These are phyloP conservation scores for Vespertilio murinus DNA, from an alignment of 2,797 vertebrate species.

Conservation along the genomic window DNA sequence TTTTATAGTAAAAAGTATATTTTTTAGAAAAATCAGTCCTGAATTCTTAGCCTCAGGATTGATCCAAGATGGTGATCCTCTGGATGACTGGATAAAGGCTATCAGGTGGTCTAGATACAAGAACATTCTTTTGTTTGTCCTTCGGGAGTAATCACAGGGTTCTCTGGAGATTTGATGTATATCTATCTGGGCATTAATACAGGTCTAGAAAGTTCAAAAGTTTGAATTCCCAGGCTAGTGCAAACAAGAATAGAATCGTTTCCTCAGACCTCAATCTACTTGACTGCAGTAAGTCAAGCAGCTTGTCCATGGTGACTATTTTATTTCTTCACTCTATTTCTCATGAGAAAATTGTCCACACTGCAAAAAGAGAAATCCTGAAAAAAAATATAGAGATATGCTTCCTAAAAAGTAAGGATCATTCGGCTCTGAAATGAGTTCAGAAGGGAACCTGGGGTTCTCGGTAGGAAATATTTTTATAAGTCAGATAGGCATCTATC, in stretches of 20 bases:
- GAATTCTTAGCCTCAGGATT: neutral
- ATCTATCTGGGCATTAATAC: neutral
- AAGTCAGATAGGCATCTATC: neutral
- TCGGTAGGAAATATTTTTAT: conserved; percentile 31
- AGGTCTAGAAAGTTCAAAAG: neutral
- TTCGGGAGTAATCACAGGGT: neutral
- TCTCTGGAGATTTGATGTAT: neutral
- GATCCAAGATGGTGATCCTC: neutral
- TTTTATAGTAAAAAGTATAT: neutral
- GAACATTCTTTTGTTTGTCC: neutral
- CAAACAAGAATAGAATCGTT: neutral
- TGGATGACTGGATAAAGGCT: neutral
- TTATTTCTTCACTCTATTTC: neutral
- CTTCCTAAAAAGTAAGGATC: neutral
- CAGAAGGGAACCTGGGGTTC: conserved; percentile 24
- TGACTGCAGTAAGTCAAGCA: neutral
- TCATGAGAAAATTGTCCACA: neutral
- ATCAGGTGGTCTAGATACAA: neutral
- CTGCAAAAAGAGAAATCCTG: neutral
- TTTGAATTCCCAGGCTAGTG: neutral
- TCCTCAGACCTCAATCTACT: neutral
- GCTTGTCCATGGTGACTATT: neutral
- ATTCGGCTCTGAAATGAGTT: conserved; percentile 14
- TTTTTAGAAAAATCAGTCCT: neutral
- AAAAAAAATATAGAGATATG: neutral